Conservation (phyloP, 2,797 vertebrate genomes). For the Lacerta viridis region DNA sequence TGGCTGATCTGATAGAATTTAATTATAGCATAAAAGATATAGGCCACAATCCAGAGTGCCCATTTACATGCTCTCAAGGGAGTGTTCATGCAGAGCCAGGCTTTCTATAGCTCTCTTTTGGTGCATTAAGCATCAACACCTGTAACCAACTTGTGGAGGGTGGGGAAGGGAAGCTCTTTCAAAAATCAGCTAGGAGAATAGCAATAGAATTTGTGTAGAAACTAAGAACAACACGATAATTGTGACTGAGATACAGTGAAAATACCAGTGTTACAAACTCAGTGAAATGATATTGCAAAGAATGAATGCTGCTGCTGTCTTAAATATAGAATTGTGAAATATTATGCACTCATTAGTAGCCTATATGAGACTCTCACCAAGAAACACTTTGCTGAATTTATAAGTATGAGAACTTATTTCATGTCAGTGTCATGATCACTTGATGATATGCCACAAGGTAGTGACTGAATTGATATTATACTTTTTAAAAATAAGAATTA, state of each 20-base stretch:
- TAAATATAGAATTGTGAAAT: not conserved
- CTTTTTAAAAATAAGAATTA: not conserved
- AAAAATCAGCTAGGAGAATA: not conserved
- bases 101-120: not conserved
- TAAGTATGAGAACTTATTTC: not conserved
- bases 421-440: not conserved
- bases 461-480: not conserved
- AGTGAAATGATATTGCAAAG: not conserved
- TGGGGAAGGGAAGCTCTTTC: not conserved
- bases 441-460: not conserved
- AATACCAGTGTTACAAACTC: not conserved
- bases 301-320: not conserved
- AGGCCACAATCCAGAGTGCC: constrained; percentile 40
- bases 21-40: constrained; percentile 44
- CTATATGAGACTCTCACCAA: not conserved
- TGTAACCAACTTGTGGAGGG: not conserved
- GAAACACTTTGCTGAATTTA: not conserved
- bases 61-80: constrained; percentile 27
- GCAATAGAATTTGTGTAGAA: not conserved
- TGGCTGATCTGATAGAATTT: constrained; percentile 45
- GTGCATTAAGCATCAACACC: not conserved
- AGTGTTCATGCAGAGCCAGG: constrained; percentile 21
- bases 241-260: not conserved
- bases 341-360: not conserved
- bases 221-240: not conserved